Conservation (phyloP, 2,113 vertebrate species). For the Aegotheles bennettii region DNA sequence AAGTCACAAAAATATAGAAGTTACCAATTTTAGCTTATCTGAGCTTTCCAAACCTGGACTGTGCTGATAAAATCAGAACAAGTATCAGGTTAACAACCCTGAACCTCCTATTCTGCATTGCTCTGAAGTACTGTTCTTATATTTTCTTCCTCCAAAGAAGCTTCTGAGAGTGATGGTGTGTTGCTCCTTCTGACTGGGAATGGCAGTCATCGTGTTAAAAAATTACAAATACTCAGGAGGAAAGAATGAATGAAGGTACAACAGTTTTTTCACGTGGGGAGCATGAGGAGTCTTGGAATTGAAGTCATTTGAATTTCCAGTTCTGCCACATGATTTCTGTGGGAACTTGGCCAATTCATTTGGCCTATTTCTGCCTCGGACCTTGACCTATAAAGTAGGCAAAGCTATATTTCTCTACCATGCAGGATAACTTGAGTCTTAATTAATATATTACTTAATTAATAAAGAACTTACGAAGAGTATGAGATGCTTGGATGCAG, state of each 20-base stretch:
- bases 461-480: background rate
- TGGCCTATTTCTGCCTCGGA: background rate
- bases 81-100: constrained; percentile 13
- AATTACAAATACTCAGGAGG: background rate
- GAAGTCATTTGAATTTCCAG: background rate
- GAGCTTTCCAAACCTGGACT: constrained; percentile 28
- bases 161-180: background rate
- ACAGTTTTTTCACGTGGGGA: background rate
- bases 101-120: background rate
- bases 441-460: constrained; percentile 30
- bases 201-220: background rate
- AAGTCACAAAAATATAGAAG: constrained; percentile 54
- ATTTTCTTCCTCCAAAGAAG: background rate
- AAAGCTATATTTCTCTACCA: background rate
- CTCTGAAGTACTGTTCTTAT: background rate
- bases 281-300: background rate
- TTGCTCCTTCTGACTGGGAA: background rate
- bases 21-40: constrained; percentile 26
- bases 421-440: background rate
- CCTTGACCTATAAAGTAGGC: background rate
- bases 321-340: background rate
- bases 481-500: background rate
- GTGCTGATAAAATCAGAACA: constrained; percentile 9
- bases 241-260: background rate
- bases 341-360: background rate